Conservation (phyloP, 2,888 invertebrate genomes). For the Portevinia maculata region DNA sequence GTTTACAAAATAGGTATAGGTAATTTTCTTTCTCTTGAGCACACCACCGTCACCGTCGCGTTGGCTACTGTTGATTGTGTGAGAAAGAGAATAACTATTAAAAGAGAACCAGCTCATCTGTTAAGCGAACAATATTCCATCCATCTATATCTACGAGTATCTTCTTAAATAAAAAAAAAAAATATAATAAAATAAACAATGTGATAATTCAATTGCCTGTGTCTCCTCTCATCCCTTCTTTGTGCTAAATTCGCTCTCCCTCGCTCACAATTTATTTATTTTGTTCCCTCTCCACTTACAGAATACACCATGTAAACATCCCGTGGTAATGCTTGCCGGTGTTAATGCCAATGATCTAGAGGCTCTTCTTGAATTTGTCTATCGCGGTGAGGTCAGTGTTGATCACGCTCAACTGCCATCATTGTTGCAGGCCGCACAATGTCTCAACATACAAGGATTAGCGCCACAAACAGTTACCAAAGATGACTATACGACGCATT, state of each 20-base stretch:
- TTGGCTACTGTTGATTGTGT: background rate
- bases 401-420: constrained; percentile 86
- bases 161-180: constrained; percentile 46
- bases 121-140: constrained; percentile 49
- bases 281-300: constrained; percentile 75
- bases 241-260: background rate
- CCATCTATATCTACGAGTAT: background rate
- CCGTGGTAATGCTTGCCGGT: constrained; percentile 86
- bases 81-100: constrained; percentile 21
- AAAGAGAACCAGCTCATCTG: constrained; percentile 58
- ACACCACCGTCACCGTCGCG: background rate
- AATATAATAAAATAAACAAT: constrained; percentile 25
- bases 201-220: constrained; percentile 30
- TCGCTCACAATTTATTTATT: constrained; percentile 39
- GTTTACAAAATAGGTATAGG: constrained; percentile 51
- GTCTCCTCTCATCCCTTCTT: constrained; percentile 36
- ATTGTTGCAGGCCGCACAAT: constrained; percentile 86
- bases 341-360: constrained; percentile 86
- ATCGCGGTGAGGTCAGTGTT: constrained; percentile 86
- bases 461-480: constrained; percentile 84
- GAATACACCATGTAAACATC: constrained; percentile 87
- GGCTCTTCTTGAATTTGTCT: constrained; percentile 86
- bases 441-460: constrained; percentile 85
- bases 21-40: constrained; percentile 33
- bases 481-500: constrained; percentile 83